Conservation (phyloP, 2,888 invertebrate genomes). For the Notodonta dromedarius region DNA sequence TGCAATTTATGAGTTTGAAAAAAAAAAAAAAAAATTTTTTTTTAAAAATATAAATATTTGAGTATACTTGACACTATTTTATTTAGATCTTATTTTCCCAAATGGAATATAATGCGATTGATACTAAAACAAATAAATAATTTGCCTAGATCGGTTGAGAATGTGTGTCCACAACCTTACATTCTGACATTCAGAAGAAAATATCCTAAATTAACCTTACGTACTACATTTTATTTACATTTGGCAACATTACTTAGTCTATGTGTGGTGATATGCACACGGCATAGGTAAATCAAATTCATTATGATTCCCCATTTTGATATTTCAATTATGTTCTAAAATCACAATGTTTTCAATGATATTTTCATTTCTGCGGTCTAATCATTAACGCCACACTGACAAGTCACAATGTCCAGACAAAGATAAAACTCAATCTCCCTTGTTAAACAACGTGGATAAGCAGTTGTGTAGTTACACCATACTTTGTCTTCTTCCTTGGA, state of each 20-base stretch:
- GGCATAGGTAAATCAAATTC: conserved; percentile 67
- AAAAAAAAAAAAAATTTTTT: too few species aligned
- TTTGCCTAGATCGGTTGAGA: neutral
- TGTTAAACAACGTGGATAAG: too few species aligned
- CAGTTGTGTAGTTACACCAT: too few species aligned
- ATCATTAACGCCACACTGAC: neutral
- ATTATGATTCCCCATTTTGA: conserved; percentile 64
- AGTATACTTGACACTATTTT: too few species aligned
- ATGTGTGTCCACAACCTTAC: conserved; percentile 64
- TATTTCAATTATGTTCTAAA: conserved; percentile 64
- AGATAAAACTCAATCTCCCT: too few species aligned
- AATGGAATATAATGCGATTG: too few species aligned
- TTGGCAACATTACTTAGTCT: conserved; percentile 80
- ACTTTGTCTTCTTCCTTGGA: too few species aligned
- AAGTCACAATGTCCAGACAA: too few species aligned
- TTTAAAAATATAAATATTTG: too few species aligned
- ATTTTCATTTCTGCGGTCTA: conserved; percentile 42
- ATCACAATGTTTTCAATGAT: conserved; percentile 75
- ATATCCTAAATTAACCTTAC: conserved; percentile 40
- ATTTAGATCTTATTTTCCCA: too few species aligned
- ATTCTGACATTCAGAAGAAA: conserved; percentile 62
- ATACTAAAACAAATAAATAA: too few species aligned
- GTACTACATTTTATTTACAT: conserved; percentile 66
- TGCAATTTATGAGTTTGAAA: too few species aligned
- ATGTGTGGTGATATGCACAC: conserved; percentile 78